Percentiles rank a stretch among this genome's conserved stretches.
Evolutionary conservation across 2,888 invertebrate species (phyloP).

Genomic region (Clanis bilineata): DNA sequence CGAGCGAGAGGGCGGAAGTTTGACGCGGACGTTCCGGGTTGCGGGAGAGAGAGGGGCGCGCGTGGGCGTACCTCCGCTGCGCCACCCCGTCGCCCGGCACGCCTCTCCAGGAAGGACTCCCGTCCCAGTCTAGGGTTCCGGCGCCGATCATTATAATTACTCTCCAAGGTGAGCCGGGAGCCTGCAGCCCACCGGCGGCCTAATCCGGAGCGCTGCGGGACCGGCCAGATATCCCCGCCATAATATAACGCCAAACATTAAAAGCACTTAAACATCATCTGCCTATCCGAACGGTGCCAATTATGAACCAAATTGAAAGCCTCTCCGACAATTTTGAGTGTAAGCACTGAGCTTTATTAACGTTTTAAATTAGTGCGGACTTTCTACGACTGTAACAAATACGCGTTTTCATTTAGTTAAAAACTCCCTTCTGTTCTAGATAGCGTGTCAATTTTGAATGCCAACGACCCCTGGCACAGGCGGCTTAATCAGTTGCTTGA

Average conservation of each 20-base stretch:
- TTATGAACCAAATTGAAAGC: constrained; percentile 66
- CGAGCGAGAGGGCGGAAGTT: constrained; percentile 46
- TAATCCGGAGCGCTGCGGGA: constrained; percentile 70
- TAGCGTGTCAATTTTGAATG: constrained; percentile 17
- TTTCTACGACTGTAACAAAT: constrained; percentile 31
- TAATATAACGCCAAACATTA: constrained; percentile 69
- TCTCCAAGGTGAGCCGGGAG: constrained; percentile 79
- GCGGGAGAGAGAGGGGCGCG: constrained; percentile 54
- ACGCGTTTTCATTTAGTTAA: constrained; percentile 13
- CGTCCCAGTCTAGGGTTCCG: constrained; percentile 75
- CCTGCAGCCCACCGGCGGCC: constrained; percentile 67
- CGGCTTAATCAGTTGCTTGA: neutral
- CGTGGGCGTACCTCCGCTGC: constrained; percentile 76
- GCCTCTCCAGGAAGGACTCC: constrained; percentile 78
- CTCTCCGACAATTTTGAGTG: constrained; percentile 51
- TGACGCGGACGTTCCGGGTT: constrained; percentile 24
- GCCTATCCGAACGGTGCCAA: constrained; percentile 61
- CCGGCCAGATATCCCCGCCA: constrained; percentile 63
- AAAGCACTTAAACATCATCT: constrained; percentile 68
- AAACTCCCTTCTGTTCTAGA: constrained; percentile 32
- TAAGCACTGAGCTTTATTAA: constrained; percentile 52
- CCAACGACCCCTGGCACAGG: constrained; percentile 19
- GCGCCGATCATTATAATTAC: constrained; percentile 82
- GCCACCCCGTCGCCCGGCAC: constrained; percentile 73
- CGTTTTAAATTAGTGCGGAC: constrained; percentile 42